Evolutionary conservation across 2,888 invertebrate species (phyloP).

Genomic region (Hecatera dysodea): DNA sequence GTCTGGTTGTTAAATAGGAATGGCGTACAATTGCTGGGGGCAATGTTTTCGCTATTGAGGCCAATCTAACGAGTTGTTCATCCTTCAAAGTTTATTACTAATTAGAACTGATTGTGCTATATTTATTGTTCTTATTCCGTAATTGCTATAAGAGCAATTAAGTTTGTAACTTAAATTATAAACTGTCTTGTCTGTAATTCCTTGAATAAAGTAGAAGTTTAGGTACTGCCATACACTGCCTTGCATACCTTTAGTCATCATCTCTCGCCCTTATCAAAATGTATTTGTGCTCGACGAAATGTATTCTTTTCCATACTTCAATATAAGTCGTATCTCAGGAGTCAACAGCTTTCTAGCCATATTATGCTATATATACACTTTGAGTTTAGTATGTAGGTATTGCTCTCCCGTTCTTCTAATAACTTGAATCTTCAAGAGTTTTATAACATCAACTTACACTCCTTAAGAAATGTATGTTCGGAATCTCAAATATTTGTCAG

Average conservation of each 20-base stretch:
- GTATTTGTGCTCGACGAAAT: no score
- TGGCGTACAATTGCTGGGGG: conserved; percentile 38
- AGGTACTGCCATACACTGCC: not conserved
- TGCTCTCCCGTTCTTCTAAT: not conserved
- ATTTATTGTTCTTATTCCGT: conserved; percentile 5
- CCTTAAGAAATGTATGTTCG: not conserved
- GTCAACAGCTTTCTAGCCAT: not conserved
- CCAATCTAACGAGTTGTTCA: conserved; percentile 40
- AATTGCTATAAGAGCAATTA: not conserved
- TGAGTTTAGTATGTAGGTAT: not conserved
- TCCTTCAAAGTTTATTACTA: conserved; percentile 43
- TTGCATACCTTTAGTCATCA: not conserved
- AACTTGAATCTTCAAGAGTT: not conserved
- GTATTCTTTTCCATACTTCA: no score
- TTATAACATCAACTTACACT: not conserved
- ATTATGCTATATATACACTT: no score
- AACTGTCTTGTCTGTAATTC: no score
- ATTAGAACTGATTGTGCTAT: conserved; percentile 31
- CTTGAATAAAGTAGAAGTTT: no score
- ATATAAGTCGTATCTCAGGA: not conserved
- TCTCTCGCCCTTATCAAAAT: no score
- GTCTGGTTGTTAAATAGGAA: conserved; percentile 12
- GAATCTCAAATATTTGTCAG: not conserved
- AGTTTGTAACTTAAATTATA: not conserved
- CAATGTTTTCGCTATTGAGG: conserved; percentile 52